Evolutionary conservation across 1,140 invertebrate species (phyloP).

Genomic region (Meloidogyne floridensis): DNA sequence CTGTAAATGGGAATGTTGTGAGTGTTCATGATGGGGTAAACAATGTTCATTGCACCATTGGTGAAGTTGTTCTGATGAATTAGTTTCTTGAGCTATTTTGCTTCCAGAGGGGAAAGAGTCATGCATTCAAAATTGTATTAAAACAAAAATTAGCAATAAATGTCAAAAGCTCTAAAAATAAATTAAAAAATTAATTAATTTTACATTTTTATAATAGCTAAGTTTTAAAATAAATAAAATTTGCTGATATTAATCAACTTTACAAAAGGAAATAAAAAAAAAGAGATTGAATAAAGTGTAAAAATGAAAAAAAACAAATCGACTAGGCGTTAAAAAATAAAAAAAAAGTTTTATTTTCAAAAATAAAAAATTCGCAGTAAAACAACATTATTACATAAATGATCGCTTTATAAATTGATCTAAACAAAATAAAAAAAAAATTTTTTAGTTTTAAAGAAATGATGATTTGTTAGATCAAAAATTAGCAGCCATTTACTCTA

Average conservation of each 20-base stretch:
- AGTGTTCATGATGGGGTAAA: neutral
- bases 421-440: neutral
- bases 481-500: too few relatives aligned
- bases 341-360: neutral
- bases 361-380: neutral
- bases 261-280: neutral
- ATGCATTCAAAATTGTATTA: neutral
- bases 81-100: neutral
- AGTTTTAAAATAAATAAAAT: too few relatives aligned
- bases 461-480: too few relatives aligned
- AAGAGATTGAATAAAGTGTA: neutral
- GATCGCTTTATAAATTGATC: neutral
- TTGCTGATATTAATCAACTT: neutral
- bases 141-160: neutral
- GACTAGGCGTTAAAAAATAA: neutral
- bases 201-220: too few relatives aligned
- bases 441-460: too few relatives aligned
- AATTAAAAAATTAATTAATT: too few relatives aligned
- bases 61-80: neutral
- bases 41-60: neutral
- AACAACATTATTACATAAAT: neutral
- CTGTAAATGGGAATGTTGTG: neutral
- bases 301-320: neutral
- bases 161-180: too few relatives aligned
- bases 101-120: constrained; percentile 7